These are phyloP conservation scores for Hemiprocne comata DNA, from an alignment of 2,113 vertebrate species.

Conservation along the genomic window DNA sequence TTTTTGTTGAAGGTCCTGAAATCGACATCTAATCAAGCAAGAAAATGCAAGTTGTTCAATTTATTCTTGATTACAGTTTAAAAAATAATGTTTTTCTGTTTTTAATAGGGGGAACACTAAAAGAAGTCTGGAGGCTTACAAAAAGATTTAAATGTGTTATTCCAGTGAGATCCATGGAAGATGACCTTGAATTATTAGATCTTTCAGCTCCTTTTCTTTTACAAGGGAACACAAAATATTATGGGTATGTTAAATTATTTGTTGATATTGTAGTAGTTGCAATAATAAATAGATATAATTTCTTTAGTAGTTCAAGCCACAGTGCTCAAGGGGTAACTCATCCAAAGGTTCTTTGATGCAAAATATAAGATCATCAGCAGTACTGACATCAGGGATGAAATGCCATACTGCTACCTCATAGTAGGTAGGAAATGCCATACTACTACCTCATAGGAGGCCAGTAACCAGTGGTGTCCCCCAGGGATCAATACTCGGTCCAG, in stretches of 20 bases:
- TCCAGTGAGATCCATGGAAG: conserved; percentile 79
- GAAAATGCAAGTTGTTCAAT: background rate
- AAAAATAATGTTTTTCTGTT: background rate
- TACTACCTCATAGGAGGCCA: no score
- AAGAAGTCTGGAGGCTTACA: conserved; percentile 81
- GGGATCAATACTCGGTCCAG: no score
- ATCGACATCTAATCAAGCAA: background rate
- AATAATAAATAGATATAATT: background rate
- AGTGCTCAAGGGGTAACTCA: background rate
- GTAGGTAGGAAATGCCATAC: no score
- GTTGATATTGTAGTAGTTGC: background rate
- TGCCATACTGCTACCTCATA: accelerated
- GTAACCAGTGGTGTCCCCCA: no score
- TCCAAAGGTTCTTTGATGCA: background rate
- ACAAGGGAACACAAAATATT: conserved; percentile 80
- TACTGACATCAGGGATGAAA: background rate
- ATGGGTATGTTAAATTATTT: conserved; percentile 80
- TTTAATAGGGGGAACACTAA: conserved; percentile 81
- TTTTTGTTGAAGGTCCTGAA: background rate
- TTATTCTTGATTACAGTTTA: background rate
- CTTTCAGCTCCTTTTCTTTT: conserved; percentile 89
- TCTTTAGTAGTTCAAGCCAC: background rate
- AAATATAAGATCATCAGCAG: background rate
- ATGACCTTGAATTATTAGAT: conserved; percentile 80
- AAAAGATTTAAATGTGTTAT: conserved; percentile 82